These are phyloP conservation scores for Echiichthys vipera DNA, from an alignment of 2,797 vertebrate species.

Conservation along the genomic window DNA sequence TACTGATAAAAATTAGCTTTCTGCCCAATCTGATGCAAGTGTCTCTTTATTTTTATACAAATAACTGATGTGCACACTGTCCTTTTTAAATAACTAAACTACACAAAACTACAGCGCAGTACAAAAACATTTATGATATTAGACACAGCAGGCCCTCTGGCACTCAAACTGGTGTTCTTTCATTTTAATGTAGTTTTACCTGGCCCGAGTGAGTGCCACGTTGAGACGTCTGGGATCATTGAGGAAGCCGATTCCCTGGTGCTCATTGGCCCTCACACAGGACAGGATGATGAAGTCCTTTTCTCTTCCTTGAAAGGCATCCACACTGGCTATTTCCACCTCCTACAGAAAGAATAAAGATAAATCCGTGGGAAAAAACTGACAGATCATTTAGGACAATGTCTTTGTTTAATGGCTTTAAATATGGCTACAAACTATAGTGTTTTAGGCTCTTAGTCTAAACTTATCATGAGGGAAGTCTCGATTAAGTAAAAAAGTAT, in stretches of 20 bases:
- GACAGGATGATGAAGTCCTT: conserved; percentile 98
- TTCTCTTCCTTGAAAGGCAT: conserved; percentile 95
- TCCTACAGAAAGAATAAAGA: conserved; percentile 80
- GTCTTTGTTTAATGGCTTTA: neutral
- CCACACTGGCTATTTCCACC: conserved; percentile 96
- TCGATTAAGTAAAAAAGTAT: neutral
- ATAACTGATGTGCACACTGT: no score
- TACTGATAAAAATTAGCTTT: no score
- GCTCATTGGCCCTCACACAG: conserved; percentile 95
- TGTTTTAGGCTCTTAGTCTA: neutral
- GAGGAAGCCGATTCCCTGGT: conserved; percentile 95
- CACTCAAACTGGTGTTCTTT: neutral
- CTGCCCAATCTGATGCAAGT: no score
- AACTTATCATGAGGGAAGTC: neutral
- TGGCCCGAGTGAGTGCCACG: conserved; percentile 93
- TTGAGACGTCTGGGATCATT: conserved; percentile 95
- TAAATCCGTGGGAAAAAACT: neutral
- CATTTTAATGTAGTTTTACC: conserved; percentile 74
- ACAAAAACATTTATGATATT: neutral
- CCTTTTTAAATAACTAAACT: no score
- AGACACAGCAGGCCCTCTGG: neutral
- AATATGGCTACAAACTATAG: neutral
- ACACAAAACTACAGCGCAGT: no score
- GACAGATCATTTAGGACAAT: neutral
- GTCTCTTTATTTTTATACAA: no score